These are phyloP conservation scores for Callithrix jacchus DNA, from an alignment of 2,113 vertebrate species.

Conservation along the genomic window DNA sequence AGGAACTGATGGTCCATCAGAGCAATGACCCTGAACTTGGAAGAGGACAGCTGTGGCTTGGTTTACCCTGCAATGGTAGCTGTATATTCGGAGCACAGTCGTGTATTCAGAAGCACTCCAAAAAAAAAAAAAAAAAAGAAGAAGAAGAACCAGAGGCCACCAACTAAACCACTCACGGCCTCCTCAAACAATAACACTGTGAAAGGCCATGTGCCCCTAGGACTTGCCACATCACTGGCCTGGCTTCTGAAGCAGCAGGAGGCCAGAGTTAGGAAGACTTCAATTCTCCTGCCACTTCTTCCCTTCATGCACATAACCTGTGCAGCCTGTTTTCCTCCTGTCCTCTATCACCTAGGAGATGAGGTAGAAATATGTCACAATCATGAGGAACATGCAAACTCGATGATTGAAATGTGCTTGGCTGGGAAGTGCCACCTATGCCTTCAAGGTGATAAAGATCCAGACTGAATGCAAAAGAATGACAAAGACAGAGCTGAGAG, in stretches of 20 bases:
- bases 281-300: neutral
- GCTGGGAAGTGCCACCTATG: neutral
- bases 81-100: neutral
- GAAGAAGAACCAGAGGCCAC: neutral
- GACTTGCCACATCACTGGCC: fast-evolving
- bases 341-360: neutral
- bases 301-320: neutral
- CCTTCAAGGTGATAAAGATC: neutral
- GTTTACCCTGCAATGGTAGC: neutral
- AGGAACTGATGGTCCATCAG: no score
- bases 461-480: neutral
- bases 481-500: neutral
- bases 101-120: neutral
- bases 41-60: neutral
- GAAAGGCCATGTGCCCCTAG: neutral
- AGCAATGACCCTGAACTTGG: neutral
- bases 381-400: neutral
- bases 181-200: fast-evolving
- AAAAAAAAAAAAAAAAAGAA: neutral
- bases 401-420: neutral
- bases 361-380: neutral
- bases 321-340: neutral
- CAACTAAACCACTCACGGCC: fast-evolving
- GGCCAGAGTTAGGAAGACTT: neutral
- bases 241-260: neutral